Conservation (phyloP, 2,113 vertebrate species). For the Nasalis larvatus region DNA sequence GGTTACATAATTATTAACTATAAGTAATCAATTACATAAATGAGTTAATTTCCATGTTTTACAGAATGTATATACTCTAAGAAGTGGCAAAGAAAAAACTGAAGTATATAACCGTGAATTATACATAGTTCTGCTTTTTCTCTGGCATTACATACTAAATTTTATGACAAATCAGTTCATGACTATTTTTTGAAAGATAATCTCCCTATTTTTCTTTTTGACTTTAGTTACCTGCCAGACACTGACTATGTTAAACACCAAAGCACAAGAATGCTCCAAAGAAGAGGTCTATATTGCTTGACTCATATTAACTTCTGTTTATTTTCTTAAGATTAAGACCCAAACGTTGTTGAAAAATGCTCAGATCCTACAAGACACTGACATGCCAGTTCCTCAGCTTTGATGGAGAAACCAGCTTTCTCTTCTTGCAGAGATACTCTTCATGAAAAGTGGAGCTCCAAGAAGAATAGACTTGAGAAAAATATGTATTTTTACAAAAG, state of each 20-base stretch:
- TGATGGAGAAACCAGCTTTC: background rate
- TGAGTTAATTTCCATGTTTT: constrained; percentile 16
- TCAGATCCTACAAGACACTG: background rate
- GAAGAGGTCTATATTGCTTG: background rate
- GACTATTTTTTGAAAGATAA: background rate
- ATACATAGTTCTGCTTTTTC: background rate
- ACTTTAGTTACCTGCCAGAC: background rate
- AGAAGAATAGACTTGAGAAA: background rate
- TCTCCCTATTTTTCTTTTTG: background rate
- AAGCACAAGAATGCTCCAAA: background rate
- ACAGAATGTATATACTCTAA: background rate
- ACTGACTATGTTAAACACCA: background rate
- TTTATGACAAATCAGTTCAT: background rate
- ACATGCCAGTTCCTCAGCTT: background rate
- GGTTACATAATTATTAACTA: constrained; percentile 59
- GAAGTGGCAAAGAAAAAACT: background rate
- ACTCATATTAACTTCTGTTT: background rate
- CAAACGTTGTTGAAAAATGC: background rate
- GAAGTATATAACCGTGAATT: background rate
- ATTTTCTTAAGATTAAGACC: constrained; percentile 13
- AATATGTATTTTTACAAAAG: background rate
- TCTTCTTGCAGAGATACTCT: background rate
- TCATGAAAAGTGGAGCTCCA: background rate
- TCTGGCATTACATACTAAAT: background rate
- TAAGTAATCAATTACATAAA: constrained; percentile 22